phyloP scores from a whole-genome alignment of 2,113 vertebrate genomes.

The Otis tarda region DNA sequence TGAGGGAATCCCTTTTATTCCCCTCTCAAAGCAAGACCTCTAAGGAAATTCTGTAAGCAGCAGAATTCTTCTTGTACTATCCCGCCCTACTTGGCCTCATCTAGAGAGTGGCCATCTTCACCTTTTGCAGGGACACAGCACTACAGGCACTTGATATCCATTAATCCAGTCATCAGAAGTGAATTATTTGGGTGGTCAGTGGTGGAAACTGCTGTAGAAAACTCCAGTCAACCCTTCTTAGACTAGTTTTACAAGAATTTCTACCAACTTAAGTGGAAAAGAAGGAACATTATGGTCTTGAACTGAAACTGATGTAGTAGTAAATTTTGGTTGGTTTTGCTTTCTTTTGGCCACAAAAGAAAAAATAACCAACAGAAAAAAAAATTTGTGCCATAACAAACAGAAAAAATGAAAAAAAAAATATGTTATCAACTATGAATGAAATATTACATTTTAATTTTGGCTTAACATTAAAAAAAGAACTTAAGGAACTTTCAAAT shows the following conservation, averaged over 20 bases:
- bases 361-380: neutral
- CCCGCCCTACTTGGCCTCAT: neutral
- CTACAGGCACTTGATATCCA: neutral
- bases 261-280: neutral
- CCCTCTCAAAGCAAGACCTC: neutral
- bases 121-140: neutral
- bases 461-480: neutral
- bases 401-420: neutral
- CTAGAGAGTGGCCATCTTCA: neutral
- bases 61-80: neutral
- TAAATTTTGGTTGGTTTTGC: neutral
- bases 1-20: neutral
- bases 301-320: neutral
- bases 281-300: neutral
- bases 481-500: no score
- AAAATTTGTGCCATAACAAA: neutral
- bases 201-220: neutral
- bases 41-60: neutral
- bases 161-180: neutral
- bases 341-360: neutral
- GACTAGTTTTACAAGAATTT: neutral
- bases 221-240: neutral
- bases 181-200: neutral
- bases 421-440: neutral
- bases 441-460: neutral